A percentile compares a stretch with the other conserved stretches of the same genome.
Evolutionary conservation across 1,140 invertebrate species (phyloP).

Genomic region (Drosophila nebulosa): DNA sequence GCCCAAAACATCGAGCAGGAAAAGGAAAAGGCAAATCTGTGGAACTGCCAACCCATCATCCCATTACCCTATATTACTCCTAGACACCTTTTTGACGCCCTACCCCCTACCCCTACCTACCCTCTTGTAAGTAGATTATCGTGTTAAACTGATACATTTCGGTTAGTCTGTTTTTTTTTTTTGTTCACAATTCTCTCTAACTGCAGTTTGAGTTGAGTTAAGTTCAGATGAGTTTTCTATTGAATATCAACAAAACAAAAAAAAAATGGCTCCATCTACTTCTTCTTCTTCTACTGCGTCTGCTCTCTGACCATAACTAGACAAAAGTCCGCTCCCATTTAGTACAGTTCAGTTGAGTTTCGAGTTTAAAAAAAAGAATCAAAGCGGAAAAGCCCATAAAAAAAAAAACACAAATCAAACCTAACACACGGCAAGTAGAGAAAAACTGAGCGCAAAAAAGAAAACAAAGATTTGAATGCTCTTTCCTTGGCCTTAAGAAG

Average conservation of each 20-base stretch:
- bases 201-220: slow-evolving; percentile 25
- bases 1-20: neutral
- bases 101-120: neutral
- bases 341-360: slow-evolving; percentile 31
- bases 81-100: neutral
- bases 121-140: slow-evolving; percentile 58
- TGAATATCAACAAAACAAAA: slow-evolving; percentile 28
- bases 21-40: slow-evolving; percentile 7
- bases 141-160: slow-evolving; percentile 51
- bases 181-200: slow-evolving; percentile 14
- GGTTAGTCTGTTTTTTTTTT: slow-evolving; percentile 28
- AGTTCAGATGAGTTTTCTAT: too few species aligned
- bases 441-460: neutral
- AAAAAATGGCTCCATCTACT: neutral
- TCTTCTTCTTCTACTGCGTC: too few species aligned
- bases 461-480: neutral
- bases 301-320: slow-evolving; percentile 41
- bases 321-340: neutral
- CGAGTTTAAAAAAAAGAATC: slow-evolving; percentile 60
- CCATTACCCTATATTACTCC: neutral
- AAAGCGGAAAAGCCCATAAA: slow-evolving; percentile 71
- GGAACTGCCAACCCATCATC: neutral
- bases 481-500: neutral
- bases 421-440: neutral
- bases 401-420: neutral